Conservation (phyloP, 2,888 invertebrate species). For the Cistogaster globosa region DNA sequence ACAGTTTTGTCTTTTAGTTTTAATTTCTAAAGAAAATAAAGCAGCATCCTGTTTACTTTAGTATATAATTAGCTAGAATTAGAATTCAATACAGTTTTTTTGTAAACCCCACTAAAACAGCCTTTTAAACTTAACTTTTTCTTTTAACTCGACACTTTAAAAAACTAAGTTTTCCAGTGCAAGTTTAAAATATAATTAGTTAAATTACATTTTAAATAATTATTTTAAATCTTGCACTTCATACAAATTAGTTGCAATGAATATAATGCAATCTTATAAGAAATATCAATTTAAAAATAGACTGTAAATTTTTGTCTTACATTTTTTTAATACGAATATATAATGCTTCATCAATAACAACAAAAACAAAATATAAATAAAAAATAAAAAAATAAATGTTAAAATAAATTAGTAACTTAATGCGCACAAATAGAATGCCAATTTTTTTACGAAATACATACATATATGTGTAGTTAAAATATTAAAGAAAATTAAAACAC, state of each 20-base stretch:
- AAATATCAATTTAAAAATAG: constrained; percentile 55
- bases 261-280: constrained; percentile 31
- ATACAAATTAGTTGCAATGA: constrained; percentile 43
- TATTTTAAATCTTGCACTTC: background rate
- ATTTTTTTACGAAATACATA: constrained; percentile 53
- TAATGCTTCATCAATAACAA: constrained; percentile 11
- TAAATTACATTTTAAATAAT: too few relatives aligned
- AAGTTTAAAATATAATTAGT: too few relatives aligned
- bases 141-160: too few relatives aligned
- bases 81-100: background rate
- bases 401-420: constrained; percentile 32
- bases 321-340: constrained; percentile 17
- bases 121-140: too few relatives aligned
- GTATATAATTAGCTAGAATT: background rate
- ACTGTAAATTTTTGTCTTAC: constrained; percentile 38
- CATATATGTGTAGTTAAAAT: constrained; percentile 60
- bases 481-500: constrained; percentile 34
- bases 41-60: too few relatives aligned
- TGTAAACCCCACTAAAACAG: too few relatives aligned
- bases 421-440: constrained; percentile 57
- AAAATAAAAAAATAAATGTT: too few relatives aligned
- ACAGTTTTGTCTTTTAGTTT: too few relatives aligned
- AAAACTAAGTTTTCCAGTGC: too few relatives aligned
- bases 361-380: background rate
- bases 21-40: background rate